Percentiles rank a stretch among this genome's conserved stretches.
Evolutionary conservation across 2,113 vertebrate species (phyloP).

Genomic region (Microtus oregoni): DNA sequence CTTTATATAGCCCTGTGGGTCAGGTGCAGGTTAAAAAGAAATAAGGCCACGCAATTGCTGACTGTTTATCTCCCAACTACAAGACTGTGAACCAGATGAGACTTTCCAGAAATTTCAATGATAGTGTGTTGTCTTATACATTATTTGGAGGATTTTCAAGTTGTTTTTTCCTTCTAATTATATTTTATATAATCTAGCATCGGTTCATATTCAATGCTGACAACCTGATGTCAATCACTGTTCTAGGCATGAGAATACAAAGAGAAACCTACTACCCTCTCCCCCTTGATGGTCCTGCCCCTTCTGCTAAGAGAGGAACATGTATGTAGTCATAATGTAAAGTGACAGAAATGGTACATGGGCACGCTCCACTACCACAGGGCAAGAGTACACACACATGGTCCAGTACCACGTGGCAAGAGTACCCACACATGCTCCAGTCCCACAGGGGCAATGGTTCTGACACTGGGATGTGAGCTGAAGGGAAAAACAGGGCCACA

Average conservation of each 20-base stretch:
- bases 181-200: not conserved
- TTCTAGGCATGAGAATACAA: not conserved
- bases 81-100: not conserved
- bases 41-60: not conserved
- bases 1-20: slow-evolving; percentile 22
- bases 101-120: slow-evolving; percentile 5
- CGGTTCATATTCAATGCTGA: not conserved
- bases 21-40: not conserved
- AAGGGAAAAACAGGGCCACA: not conserved
- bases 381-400: not conserved
- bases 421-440: not conserved
- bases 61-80: not conserved
- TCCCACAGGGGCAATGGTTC: not conserved
- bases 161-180: not conserved
- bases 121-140: not conserved
- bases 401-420: no score
- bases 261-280: not conserved
- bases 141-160: slow-evolving; percentile 37
- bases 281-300: not conserved
- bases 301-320: not conserved
- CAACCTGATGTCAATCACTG: not conserved
- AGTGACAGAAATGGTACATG: not conserved
- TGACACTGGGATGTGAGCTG: not conserved
- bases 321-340: accelerated
- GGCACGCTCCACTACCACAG: not conserved